Evolutionary conservation across 2,113 vertebrate genomes (phyloP), one percentile per base, ranked within the genome.

Genomic region (Thymallus thymallus): DNA sequence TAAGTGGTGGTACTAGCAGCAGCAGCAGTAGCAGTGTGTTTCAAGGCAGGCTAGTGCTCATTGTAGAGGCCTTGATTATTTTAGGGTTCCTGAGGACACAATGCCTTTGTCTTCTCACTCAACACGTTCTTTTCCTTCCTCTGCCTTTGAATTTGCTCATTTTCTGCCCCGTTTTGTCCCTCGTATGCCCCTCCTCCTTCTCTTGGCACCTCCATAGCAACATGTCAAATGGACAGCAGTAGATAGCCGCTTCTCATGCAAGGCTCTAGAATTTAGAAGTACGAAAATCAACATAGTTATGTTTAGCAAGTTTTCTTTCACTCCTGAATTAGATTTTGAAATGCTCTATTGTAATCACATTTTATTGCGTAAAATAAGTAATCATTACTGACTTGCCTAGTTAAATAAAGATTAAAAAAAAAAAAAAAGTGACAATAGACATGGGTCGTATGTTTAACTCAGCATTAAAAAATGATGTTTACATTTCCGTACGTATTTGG

Each of bases 61-160:
- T 24, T 77, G 80, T 76, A 78, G 70, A 80, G 76, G 88, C 73
- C 70, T 48, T 68, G 77, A 88, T 90, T 89, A 83, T 89, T 85
- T 84, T 75, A 81, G 30, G 73, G 66, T 48, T 84, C 68, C 69
- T 65, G 58, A 26, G 79, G 81, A 87, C 89, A 92, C 90, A 92
- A 92, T 90, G 85, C 86, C 84, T 84, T 82, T 86, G 83, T 87
- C 85, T 91, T 91, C 84, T 88, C 92, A 88, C 89, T 87, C 88
- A 83, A 87, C 82, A 90, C 91, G 71, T 86, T 90, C 86, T 74
- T 91, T 92, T 91, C 78, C 82, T 85, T 89, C 86, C 81, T 79
- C 80, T 85, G 89, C 85, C 87, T 92, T 94, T 93, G 89, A 93
- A 89, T 92, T 91, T 92, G 90, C 87, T 92, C 89, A 85, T 91